Evolutionary conservation across 2,797 vertebrate genomes (phyloP).

Genomic region (Anguilla obscura): DNA sequence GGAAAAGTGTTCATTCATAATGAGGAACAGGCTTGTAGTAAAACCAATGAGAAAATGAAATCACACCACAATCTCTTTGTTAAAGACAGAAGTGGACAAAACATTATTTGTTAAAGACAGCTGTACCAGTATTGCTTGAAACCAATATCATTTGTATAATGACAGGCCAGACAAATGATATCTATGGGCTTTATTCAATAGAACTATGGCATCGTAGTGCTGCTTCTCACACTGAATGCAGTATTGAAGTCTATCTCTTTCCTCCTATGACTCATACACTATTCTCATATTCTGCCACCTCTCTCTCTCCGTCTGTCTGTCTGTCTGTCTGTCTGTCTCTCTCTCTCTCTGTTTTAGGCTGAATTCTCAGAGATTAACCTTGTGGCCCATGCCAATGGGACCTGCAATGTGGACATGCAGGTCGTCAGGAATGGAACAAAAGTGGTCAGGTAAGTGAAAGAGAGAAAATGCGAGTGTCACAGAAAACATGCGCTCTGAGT

Average conservation of each 20-base stretch:
- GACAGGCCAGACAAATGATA: not conserved
- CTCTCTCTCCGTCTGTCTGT: not conserved
- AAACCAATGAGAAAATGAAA: slow-evolving; percentile 13
- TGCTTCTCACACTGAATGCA: not conserved
- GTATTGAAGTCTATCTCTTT: not conserved
- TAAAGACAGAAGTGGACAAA: slow-evolving; percentile 17
- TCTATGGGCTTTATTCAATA: not conserved
- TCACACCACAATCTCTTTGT: not conserved
- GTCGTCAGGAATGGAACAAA: slow-evolving; percentile 86
- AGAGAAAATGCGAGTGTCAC: not conserved
- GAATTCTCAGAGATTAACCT: slow-evolving; percentile 97
- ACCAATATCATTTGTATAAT: not conserved
- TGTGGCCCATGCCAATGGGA: slow-evolving; percentile 88
- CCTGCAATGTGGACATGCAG: slow-evolving; percentile 91
- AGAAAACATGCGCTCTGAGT: not conserved
- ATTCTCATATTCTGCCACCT: not conserved
- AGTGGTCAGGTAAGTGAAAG: slow-evolving; percentile 83
- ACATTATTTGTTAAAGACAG: not conserved
- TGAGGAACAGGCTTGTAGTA: slow-evolving; percentile 21
- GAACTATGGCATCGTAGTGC: not conserved
- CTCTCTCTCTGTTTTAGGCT: slow-evolving; percentile 70
- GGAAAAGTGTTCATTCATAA: slow-evolving; percentile 20
- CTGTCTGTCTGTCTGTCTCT: not conserved
- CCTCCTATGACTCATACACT: not conserved
- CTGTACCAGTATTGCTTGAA: slow-evolving; percentile 15